Evolutionary conservation across 2,113 vertebrate genomes (phyloP), one percentile per base, ranked within the genome.

Genomic region (Bubo bubo): DNA sequence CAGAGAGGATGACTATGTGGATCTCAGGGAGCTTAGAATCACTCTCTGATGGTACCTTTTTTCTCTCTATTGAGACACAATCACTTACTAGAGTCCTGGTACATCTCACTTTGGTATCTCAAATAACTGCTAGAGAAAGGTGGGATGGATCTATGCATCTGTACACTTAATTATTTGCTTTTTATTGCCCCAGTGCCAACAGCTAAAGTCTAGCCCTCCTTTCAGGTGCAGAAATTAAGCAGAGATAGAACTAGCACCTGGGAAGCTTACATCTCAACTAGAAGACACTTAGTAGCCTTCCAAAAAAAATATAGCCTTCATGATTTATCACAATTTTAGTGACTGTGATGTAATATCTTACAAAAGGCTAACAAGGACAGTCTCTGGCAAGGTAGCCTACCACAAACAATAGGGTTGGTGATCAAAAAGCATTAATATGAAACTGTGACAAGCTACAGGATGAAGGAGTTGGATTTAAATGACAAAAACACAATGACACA

Each of bases 1-100:
- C 13, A 41, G 45, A 58, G 35, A 14, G 7, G 4, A 23, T 4
- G 6, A 17, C 10, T 23, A 1, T 4, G 3, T 22, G 32, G 12
- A 10, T 74, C 34, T n/a, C 6, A 15, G 10, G n/a, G 39, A 52
- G 6, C 18, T 5, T 82, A 20, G 52, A 80, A 35, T 13, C 58
- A 10, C 9, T 20, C 19, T 20, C 34, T 30, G 15, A 14, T 4
- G 3, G 43, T 27, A 10, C 6, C 21, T 2, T 8, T 5, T 9
- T 62, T 59, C 73, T 49, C 52, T 56, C 18, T 10, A 7, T 2
- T 21, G 16, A 7, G 59, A 9, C 13, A 71, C 14, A 66, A 8
- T 34, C 26, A 21, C 16, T 30, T n/a, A 15, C 6, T 4, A 20
- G 8, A 32, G 30, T 13, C 28, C 22, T 58, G 37, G 2, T 41